Percentiles rank a stretch among this genome's conserved stretches.
Evolutionary conservation across 2,888 invertebrate species (phyloP).

Genomic region (Carpatolechia fugitivella): DNA sequence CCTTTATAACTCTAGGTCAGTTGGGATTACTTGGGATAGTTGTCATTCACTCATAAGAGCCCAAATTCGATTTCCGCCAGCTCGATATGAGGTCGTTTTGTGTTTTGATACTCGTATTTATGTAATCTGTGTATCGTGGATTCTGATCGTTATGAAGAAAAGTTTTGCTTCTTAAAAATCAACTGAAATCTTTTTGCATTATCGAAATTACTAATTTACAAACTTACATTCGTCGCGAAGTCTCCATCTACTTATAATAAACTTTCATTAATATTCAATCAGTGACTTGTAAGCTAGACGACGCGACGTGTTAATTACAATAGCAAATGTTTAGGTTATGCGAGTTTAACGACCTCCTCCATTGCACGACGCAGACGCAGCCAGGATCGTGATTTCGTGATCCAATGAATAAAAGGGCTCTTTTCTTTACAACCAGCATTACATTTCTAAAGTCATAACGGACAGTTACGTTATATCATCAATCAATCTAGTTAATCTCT

Average conservation of each 20-base stretch:
- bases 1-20: too few species aligned
- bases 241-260: not conserved
- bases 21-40: too few species aligned
- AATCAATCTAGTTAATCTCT: not conserved
- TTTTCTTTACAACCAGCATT: not conserved
- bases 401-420: constrained; percentile 31
- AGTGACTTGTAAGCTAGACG: not conserved
- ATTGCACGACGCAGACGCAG: constrained; percentile 20
- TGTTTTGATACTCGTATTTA: too few species aligned
- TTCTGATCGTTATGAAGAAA: too few species aligned
- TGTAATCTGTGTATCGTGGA: too few species aligned
- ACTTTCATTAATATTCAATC: not conserved
- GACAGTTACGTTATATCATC: constrained; percentile 7
- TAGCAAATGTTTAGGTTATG: constrained; percentile 2
- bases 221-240: too few species aligned
- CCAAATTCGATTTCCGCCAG: too few species aligned
- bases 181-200: too few species aligned
- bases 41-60: too few species aligned
- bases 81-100: too few species aligned
- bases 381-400: constrained; percentile 50
- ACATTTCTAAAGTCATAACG: not conserved
- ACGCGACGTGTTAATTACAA: not conserved
- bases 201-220: too few species aligned
- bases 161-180: too few species aligned
- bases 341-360: constrained; percentile 7